Percentiles rank a stretch among this genome's conserved stretches.
Conservation (phyloP, 2,113 vertebrate species). For the Myanophis thanlyinensis region DNA sequence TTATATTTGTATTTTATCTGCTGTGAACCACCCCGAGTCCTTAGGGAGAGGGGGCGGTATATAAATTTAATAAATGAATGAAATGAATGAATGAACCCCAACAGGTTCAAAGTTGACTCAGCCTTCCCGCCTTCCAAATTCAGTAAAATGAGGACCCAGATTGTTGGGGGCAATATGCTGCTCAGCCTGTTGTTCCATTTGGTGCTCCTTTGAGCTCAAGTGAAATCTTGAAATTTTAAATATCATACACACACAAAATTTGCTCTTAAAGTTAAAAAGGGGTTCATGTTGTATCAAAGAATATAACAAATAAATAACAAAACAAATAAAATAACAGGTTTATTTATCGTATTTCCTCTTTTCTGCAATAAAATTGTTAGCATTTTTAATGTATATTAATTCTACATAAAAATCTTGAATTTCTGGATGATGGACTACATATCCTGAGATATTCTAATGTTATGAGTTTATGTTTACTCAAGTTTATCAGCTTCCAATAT, state of each 20-base stretch:
- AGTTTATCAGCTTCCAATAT: background rate
- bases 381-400: background rate
- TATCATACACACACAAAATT: background rate
- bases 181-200: background rate
- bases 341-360: background rate
- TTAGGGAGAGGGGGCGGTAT: too few species aligned
- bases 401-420: background rate
- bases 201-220: background rate
- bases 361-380: background rate
- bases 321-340: background rate
- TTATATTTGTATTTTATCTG: too few species aligned
- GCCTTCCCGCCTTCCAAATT: background rate
- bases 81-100: too few species aligned
- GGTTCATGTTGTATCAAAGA: background rate
- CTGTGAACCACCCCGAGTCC: too few species aligned
- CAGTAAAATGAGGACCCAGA: background rate
- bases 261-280: background rate
- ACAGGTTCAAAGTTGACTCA: background rate
- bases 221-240: background rate
- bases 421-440: constrained; percentile 2
- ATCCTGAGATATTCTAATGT: background rate
- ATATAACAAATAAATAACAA: background rate
- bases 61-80: too few species aligned
- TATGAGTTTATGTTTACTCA: constrained; percentile 3
- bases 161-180: background rate